Evolutionary conservation across 2,797 vertebrate genomes (phyloP), one percentile per base, ranked within the genome.

Genomic region (Vespertilio murinus): DNA sequence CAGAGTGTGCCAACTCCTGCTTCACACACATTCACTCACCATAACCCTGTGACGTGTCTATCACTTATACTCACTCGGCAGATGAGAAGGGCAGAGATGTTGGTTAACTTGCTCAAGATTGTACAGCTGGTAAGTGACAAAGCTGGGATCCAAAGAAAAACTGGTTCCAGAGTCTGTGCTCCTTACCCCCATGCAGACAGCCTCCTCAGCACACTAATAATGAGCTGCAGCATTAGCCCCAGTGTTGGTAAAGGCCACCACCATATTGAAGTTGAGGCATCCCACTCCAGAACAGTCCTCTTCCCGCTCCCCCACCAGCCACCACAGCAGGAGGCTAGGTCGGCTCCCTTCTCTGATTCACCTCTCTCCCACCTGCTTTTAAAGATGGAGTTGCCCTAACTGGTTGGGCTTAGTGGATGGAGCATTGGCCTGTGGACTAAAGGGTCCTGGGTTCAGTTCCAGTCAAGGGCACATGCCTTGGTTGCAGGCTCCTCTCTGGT

Each of bases 291-390:
- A 38, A 33, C 23, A 22, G 38, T 35, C 23, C 30, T 1, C 30
- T 2, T 23, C 6, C 38, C 22, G 23, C 14, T 6, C 5, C 23
- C 17, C 11, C 1, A 0, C 12, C 13, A 49, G 78, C 12, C 42
- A 13, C 18, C 0, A 3, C 5, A 25, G 49, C 11, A 25, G 35
- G 47, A 40, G 13, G 38, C 20, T 35, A 6, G 4, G 30, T 35
- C 33, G 54, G 38, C 28, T 59, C 25, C 49, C 11, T 17, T 47
- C 40, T 54, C 2, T 30, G 49, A 38, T 35, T 70, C 49, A 14
- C 40, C 81, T 93, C 49, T 94, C 79, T 52, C 52, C 22, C 20
- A 38, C 38, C 4, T 11, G 6, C 49, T 54, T 47, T 49, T 1
- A 4, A 54, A 49, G 67, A 71, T 11, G 4, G 25, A 94, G 54